Evolutionary conservation across 2,113 vertebrate genomes (phyloP).

Genomic region (Sinocyclocheilus maitianheensis): DNA sequence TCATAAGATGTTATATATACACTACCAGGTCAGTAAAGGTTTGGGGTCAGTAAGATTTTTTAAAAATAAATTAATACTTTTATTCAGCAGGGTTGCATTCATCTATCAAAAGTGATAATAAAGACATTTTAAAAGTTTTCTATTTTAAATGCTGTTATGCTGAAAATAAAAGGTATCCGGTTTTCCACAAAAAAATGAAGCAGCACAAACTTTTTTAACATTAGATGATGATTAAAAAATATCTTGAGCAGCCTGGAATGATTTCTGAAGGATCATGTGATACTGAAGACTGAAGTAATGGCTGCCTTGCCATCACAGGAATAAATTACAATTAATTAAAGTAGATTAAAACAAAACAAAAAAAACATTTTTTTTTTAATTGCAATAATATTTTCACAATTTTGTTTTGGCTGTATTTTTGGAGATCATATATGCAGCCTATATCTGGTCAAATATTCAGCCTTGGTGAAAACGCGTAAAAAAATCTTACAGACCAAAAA

Average conservation of each 20-base stretch:
- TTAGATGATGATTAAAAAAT: neutral
- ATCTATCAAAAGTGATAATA: neutral
- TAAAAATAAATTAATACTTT: neutral
- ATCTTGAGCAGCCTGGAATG: neutral
- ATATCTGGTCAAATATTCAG: no score
- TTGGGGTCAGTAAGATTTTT: neutral
- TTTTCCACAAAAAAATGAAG: neutral
- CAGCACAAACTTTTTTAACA: neutral
- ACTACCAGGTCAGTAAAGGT: neutral
- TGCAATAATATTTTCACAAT: neutral
- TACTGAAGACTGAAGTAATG: neutral
- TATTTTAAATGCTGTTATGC: neutral
- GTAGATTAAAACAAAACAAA: neutral
- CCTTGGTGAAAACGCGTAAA: neutral
- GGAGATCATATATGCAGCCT: neutral
- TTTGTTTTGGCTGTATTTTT: neutral
- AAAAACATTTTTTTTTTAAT: no score
- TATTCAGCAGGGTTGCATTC: neutral
- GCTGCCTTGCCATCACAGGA: neutral
- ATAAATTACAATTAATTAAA: neutral
- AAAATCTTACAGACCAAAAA: neutral
- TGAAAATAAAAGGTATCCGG: neutral
- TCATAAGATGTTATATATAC: conserved; percentile 58
- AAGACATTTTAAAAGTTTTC: neutral
- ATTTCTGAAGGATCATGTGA: neutral